Evolutionary conservation across 2,888 invertebrate species (phyloP), one percentile per base, ranked within the genome.

Genomic region (Xylota segnis): DNA sequence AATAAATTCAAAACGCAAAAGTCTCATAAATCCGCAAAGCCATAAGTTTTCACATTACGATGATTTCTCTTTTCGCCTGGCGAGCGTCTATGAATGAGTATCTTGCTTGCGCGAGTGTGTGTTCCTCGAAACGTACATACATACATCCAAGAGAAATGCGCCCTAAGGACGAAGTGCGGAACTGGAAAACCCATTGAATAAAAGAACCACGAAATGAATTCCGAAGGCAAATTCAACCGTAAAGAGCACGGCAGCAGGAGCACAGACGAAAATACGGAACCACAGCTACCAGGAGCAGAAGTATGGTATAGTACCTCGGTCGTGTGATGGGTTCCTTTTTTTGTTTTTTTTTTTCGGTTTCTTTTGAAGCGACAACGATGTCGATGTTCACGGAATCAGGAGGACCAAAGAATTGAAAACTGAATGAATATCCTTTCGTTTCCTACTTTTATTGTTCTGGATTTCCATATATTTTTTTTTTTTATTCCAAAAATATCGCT

Each of bases 1-100:
- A 82, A 82, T 86, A 86, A 86, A 86, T 82, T 86, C 82, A 77
- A 82, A 82, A 82, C 79, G 72, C 81, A 63, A 75, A 86, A 82
- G 59, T 72, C 82, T 77, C 81, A 86, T 86, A 86, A 86, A 86
- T 86, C 86, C 71, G 76, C 54, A 86, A 77, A 72, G 72, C 76
- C 76, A 81, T 72, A 82, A 27, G 71, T 82, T 81, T 76, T 61
- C 71, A 82, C 82, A 72, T 86, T 72, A 86, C 86, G 79, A 86
- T 58, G 82, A 82, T 82, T 82, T 76, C 70, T 76, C 54, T 16
- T 32, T 72, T 54, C 65, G 52, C 52, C 43, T 27, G 37, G 27
- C 18, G 45, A 66, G 27, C 27, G 43, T 58, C 61, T 74, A 56
- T 72, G 79, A 74, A 78, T 74, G 63, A 54, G 18, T 10, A 10